phyloP scores from a whole-genome alignment of 2,113 vertebrate species.

The human (Homo sapiens) region DNA sequence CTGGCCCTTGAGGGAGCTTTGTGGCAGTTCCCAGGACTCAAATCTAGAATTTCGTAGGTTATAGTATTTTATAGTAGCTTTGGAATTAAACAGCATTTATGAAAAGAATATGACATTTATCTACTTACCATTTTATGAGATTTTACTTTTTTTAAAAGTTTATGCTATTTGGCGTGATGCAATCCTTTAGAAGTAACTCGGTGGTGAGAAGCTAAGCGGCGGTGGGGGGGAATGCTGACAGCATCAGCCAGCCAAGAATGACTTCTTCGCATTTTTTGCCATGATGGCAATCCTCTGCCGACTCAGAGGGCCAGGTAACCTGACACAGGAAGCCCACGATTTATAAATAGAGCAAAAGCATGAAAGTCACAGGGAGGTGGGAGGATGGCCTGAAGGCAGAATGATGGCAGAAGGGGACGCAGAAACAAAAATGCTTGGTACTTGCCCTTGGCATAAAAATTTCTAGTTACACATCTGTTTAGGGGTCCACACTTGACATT shows the following conservation, averaged over 20 bases:
- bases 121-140: neutral
- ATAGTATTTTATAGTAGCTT: neutral
- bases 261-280: neutral
- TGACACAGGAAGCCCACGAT: neutral
- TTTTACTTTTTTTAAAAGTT: neutral
- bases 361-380: neutral
- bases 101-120: neutral
- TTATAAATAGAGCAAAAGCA: neutral
- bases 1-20: neutral
- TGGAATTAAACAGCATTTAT: neutral
- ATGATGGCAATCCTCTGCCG: neutral
- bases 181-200: neutral
- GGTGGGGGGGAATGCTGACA: neutral
- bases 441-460: neutral
- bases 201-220: neutral
- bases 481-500: conserved; percentile 48
- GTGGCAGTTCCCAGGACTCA: neutral
- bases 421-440: neutral
- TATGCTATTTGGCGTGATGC: neutral
- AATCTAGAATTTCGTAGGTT: neutral
- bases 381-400: too few species aligned
- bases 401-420: neutral
- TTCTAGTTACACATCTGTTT: neutral
- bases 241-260: neutral
- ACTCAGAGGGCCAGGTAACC: neutral